These are phyloP conservation scores for Eulemur rubriventer DNA, from an alignment of 2,797 vertebrate genomes.

Conservation along the genomic window DNA sequence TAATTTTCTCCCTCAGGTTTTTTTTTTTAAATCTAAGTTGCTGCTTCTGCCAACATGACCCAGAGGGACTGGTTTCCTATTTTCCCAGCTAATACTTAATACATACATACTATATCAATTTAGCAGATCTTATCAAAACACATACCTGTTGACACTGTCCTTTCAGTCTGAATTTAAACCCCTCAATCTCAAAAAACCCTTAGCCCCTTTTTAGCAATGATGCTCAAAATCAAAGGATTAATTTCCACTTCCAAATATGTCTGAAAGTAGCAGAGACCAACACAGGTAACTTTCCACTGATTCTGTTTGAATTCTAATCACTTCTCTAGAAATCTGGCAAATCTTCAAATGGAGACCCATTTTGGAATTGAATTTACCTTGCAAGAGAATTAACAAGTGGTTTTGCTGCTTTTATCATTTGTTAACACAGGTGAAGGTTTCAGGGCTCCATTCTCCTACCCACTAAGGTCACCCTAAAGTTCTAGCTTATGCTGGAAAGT, in stretches of 20 bases:
- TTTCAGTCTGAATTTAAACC: slow-evolving; percentile 36
- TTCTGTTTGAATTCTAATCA: not conserved
- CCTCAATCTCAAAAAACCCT: not conserved
- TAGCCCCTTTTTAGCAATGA: not conserved
- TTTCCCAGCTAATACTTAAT: not conserved
- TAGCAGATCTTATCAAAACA: not conserved
- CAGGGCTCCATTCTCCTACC: not conserved
- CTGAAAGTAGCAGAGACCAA: not conserved
- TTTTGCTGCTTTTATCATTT: not conserved
- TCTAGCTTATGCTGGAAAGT: not conserved
- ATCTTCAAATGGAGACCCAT: not conserved
- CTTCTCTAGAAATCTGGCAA: slow-evolving; percentile 4
- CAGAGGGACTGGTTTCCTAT: not conserved
- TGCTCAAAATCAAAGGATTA: not conserved
- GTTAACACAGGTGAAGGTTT: not conserved
- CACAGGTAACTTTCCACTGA: not conserved
- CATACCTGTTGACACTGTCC: not conserved
- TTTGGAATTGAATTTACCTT: slow-evolving; percentile 31
- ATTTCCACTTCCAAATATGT: not conserved
- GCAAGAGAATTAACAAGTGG: not conserved
- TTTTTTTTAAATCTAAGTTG: slow-evolving; percentile 6
- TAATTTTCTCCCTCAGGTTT: not conserved
- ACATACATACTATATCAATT: not conserved
- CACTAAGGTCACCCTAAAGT: not conserved
- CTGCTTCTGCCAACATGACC: not conserved